These are phyloP conservation scores for Eupelmus urozonus DNA, from an alignment of 2,888 invertebrate genomes.

Conservation along the genomic window DNA sequence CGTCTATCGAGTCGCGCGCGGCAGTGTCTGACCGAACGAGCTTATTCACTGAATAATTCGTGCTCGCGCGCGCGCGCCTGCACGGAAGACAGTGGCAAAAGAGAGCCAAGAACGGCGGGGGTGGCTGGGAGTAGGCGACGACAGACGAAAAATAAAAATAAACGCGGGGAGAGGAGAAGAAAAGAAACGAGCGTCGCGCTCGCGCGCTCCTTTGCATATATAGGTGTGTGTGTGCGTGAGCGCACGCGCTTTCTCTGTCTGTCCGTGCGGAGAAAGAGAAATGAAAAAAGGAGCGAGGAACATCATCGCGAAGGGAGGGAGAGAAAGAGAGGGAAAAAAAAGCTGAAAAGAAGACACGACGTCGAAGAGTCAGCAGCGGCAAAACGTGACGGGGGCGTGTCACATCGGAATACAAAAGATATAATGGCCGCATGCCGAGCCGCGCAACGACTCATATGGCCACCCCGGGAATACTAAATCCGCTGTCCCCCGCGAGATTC, in stretches of 20 bases:
- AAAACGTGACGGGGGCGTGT: conserved; percentile 74
- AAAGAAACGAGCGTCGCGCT: not conserved
- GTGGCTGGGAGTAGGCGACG: not conserved
- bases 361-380: not conserved
- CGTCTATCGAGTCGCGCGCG: conserved; percentile 20
- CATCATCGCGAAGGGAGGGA: too few relatives aligned
- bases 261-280: not conserved
- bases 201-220: conserved; percentile 32
- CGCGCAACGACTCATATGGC: conserved; percentile 67
- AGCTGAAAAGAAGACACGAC: not conserved
- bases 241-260: not conserved
- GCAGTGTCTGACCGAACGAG: conserved; percentile 20
- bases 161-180: not conserved
- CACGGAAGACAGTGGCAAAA: conserved; percentile 42
- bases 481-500: conserved; percentile 9
- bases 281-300: conserved; percentile 10
- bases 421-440: conserved; percentile 71
- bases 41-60: conserved; percentile 50
- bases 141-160: not conserved
- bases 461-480: conserved; percentile 70
- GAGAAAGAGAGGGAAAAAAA: not conserved
- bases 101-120: not conserved
- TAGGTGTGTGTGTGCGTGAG: not conserved
- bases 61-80: conserved; percentile 2
- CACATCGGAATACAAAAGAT: conserved; percentile 71